A percentile compares a stretch with the other conserved stretches of the same genome.
phyloP scores from a whole-genome alignment of 2,888 invertebrate species.

The Drosophila atripex region DNA sequence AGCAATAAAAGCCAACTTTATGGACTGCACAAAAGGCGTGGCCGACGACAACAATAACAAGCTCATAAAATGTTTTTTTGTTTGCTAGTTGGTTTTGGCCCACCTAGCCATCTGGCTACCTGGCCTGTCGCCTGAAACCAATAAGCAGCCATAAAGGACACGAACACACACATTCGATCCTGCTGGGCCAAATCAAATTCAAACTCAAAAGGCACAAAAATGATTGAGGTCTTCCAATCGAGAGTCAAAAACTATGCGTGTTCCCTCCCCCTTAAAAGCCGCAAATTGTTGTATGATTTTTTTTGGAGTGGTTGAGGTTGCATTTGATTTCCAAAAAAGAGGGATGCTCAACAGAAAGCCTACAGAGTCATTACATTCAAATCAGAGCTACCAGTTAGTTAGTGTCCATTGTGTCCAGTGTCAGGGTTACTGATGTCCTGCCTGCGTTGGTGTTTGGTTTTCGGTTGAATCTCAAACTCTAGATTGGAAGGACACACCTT shows the following conservation, averaged over 20 bases:
- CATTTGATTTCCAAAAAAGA: conserved; percentile 45
- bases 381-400: conserved; percentile 73
- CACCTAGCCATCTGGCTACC: conserved; percentile 39
- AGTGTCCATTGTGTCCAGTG: conserved; percentile 69
- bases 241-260: conserved; percentile 47
- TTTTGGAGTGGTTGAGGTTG: conserved; percentile 21
- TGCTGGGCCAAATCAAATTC: conserved; percentile 45
- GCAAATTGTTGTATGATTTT: conserved; percentile 41
- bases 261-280: conserved; percentile 29
- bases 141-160: conserved; percentile 56
- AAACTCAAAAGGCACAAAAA: conserved; percentile 57
- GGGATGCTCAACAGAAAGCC: conserved; percentile 16
- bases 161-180: conserved; percentile 17
- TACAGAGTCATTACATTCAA: conserved; percentile 74
- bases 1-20: conserved; percentile 70
- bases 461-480: too few relatives aligned
- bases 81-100: conserved; percentile 36
- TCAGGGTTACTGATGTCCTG: conserved; percentile 12
- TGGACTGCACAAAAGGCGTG: conserved; percentile 70
- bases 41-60: conserved; percentile 68
- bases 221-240: conserved; percentile 63
- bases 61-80: conserved; percentile 60
- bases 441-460: background rate
- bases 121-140: conserved; percentile 48
- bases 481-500: background rate